A percentile compares a stretch with the other conserved stretches of the same genome.
These are phyloP conservation scores for Ciconia nigra DNA, from an alignment of 2,797 vertebrate genomes.

Conservation along the genomic window DNA sequence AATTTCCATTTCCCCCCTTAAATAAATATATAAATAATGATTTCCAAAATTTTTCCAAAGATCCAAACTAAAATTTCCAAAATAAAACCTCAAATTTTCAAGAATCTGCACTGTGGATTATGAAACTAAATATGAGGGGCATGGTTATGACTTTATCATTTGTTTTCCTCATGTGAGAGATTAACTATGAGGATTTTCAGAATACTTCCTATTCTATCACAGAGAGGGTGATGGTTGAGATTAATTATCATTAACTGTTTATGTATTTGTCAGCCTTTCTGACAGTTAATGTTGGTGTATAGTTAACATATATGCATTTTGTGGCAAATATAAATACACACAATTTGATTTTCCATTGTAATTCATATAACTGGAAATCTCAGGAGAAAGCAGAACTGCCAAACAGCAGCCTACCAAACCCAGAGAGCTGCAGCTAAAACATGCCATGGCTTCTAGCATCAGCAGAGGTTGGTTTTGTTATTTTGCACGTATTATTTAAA, in stretches of 20 bases:
- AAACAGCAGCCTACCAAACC: background rate
- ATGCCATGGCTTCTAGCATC: background rate
- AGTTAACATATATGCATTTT: background rate
- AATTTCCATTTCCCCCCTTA: fast-evolving
- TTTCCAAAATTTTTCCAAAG: background rate
- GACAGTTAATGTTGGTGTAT: background rate
- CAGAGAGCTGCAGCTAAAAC: background rate
- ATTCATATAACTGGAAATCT: background rate
- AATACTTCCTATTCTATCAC: background rate
- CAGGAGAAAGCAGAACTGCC: background rate
- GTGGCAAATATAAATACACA: background rate
- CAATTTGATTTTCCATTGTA: background rate
- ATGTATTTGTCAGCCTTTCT: background rate
- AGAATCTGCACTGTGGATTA: background rate
- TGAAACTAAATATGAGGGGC: background rate
- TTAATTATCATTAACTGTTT: background rate
- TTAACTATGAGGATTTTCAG: background rate
- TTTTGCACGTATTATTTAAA: background rate
- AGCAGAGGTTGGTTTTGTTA: background rate
- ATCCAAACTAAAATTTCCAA: background rate
- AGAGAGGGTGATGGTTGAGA: background rate
- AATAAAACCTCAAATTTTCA: background rate
- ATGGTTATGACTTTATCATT: background rate
- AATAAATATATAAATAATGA: background rate
- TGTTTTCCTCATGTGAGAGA: background rate